phyloP scores from a whole-genome alignment of 1,140 invertebrate genomes.

The Tenebrio molitor region DNA sequence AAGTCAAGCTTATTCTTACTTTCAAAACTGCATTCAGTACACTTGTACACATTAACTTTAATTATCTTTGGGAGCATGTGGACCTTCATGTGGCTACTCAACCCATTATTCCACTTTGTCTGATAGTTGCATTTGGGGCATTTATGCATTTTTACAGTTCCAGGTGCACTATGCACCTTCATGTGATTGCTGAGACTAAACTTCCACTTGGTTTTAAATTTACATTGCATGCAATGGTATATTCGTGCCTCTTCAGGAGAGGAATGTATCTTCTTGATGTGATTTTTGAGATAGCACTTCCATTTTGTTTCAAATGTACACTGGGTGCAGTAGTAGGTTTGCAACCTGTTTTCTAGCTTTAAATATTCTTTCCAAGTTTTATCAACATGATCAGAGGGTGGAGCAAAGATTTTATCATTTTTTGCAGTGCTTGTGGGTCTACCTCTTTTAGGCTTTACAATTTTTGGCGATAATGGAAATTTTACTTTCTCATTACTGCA shows the following conservation, averaged over 20 bases:
- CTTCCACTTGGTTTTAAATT: constrained; percentile 23
- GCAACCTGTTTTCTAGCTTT: constrained; percentile 7
- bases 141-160: constrained; percentile 7
- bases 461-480: not conserved
- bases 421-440: not conserved
- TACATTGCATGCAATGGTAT: constrained; percentile 5
- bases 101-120: constrained; percentile 19
- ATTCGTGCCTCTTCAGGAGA: constrained; percentile 9
- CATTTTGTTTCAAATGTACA: constrained; percentile 25
- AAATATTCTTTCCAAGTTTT: constrained; percentile 19
- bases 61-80: constrained; percentile 23
- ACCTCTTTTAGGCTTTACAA: not conserved
- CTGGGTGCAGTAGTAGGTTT: constrained; percentile 12
- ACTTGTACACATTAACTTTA: constrained; percentile 21
- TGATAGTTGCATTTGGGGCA: constrained; percentile 17
- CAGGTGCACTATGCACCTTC: constrained; percentile 22
- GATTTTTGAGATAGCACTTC: constrained; percentile 17
- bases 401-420: not conserved
- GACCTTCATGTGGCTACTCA: constrained; percentile 21
- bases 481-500: not conserved
- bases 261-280: constrained; percentile 16
- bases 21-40: constrained; percentile 16
- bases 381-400: not conserved
- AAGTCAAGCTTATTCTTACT: constrained; percentile 15
- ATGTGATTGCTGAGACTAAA: constrained; percentile 18